Percentiles rank a stretch among this genome's conserved stretches.
Conservation (phyloP, 2,888 invertebrate species). For the Trissonchulus latispiculum region DNA sequence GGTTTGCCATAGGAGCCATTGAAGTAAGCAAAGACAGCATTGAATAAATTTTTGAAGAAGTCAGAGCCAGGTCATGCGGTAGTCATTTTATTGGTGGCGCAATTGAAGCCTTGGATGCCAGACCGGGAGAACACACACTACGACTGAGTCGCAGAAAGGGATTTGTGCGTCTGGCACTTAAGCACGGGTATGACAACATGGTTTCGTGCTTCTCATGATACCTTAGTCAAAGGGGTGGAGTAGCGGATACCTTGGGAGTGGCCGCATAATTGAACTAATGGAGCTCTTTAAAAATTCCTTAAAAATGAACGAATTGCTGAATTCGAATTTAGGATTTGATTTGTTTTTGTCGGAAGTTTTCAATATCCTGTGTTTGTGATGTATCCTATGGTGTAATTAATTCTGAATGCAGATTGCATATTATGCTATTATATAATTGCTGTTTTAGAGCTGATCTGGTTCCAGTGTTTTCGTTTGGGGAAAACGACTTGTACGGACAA, state of each 20-base stretch:
- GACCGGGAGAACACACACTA: slow-evolving; percentile 51
- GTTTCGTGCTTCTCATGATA: too few species aligned
- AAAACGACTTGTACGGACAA: slow-evolving; percentile 46
- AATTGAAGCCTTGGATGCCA: slow-evolving; percentile 69
- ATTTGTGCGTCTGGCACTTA: slow-evolving; percentile 28
- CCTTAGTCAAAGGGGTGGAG: too few species aligned
- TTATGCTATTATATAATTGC: neutral
- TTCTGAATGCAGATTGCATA: neutral
- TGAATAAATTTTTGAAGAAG: slow-evolving; percentile 48
- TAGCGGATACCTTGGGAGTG: too few species aligned
- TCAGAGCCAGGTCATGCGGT: too few species aligned
- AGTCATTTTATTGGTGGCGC: too few species aligned
- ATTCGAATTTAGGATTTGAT: too few species aligned
- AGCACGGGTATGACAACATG: slow-evolving; percentile 26
- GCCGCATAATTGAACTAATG: too few species aligned
- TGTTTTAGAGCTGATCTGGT: slow-evolving; percentile 35
- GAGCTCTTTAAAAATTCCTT: too few species aligned
- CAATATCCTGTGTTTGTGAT: neutral
- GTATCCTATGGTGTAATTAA: neutral
- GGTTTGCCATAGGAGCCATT: slow-evolving; percentile 34
- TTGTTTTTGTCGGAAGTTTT: too few species aligned
- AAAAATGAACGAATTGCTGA: too few species aligned
- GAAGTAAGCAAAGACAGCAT: slow-evolving; percentile 56
- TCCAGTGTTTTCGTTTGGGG: slow-evolving; percentile 47
- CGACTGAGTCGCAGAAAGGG: slow-evolving; percentile 28